Base-by-base conservation (phyloP, 2,113 vertebrate genomes). In the Mystacornis crossleyi region DNA sequence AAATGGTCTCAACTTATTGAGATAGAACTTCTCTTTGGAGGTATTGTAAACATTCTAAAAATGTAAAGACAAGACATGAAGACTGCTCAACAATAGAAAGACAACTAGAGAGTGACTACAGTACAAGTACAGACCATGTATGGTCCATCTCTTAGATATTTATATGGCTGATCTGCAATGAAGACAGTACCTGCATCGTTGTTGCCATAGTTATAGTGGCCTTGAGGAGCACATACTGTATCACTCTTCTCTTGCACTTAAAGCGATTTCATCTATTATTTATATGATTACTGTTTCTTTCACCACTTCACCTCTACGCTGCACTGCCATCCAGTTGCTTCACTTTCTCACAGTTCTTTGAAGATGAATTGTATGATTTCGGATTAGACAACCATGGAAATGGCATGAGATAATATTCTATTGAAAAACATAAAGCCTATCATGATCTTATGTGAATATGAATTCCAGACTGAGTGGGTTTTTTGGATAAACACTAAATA, bases 191-290 rank as follows among this genome's bases (percentile, higher is more conserved):
- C 23, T 60, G 33, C 86, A 60, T 95, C 45, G 5, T 40, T 81
- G 97, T 98, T 98, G 81, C 94, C 83, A 98, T 98, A 84, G 97
- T 88, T 97, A 98, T 97, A 28, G 40, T 86, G 84, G 95, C 79
- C 81, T 96, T 94, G 66, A 90, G 81, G 72, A 91, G 47, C 75
- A 75, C 65, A 31, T 84, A 17, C 3, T 70, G 51, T 90, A 89
- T 96, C 94, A 92, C 93, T 96, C 96, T 89, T 88, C 79, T 95
- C 81, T 80, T 83, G 91, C 82, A 92, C 51, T 94, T 97, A 95
- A 72, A 92, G 70, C 45, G 67, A 77, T 91, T 95, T 82, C 57
- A 97, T 97, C 89, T 91, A 75, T 97, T 98, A 97, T 97, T 97
- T 97, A 96, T 64, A 89, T 48, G 28, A 50, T 74, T 95, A 36